Evolutionary conservation across 2,797 vertebrate species (phyloP), one percentile per base, ranked within the genome.

Genomic region (Xenentodon cancila): DNA sequence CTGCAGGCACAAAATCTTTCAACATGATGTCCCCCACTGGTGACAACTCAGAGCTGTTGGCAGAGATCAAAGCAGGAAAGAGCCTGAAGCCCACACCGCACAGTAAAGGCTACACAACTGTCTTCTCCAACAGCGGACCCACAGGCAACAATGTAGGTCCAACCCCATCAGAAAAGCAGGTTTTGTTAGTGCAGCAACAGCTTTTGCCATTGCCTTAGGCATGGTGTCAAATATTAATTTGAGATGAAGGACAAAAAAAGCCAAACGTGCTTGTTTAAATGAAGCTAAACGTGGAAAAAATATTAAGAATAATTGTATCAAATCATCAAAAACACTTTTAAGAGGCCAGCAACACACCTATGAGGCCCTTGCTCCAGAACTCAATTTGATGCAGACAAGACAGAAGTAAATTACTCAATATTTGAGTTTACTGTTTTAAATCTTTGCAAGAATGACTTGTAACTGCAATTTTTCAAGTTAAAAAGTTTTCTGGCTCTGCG

Each of bases 1-100:
- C 82, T 40, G 9, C 90, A 99, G 97, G 97, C 89, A 92, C 95
- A 87, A 99, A 97, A 85, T 99, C 97, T 70, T 99, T 99, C 95
- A 99, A 99, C 93, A 99, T 99, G 97, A 98, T 99, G 96, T 96
- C 97, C 87, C 97, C 97, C 18, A 96, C 96, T 0, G 95, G 96
- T 0, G 97, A 99, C 93, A 99, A 99, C 89, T 96, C 97, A 0
- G 97, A 99, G 91, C 94, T 99, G 56, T 90, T 99, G 92, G 97
- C 97, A 6, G 97, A 99, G 91, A 99, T 99, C 88, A 99, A 99
- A 89, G 97, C 97, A 0, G 97, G 97, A 81, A 99, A 95, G 85
- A 96, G 92, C 85, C 93, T 99, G 74, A 99, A 99, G 91, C 97
- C 97, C 2, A 99, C 97, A 0, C 94, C 96, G 0, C 97, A 97